Percentiles rank a stretch among this genome's conserved stretches.
Evolutionary conservation across 2,113 vertebrate species (phyloP).

Genomic region (Tapirus terrestris): DNA sequence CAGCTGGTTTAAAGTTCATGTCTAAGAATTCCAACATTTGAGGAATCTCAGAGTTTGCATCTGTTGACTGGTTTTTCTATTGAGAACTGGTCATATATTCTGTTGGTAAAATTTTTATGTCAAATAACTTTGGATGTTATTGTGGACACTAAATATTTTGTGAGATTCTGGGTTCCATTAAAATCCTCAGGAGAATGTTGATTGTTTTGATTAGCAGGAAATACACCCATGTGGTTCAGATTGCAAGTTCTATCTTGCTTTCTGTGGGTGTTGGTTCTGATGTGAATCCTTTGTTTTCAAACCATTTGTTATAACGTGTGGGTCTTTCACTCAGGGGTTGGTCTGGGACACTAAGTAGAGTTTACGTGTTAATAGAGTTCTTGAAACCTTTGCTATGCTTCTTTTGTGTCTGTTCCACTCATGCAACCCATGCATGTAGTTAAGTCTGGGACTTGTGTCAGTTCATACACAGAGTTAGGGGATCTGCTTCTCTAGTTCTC

Average conservation of each 20-base stretch:
- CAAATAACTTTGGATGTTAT: not conserved
- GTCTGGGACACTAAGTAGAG: not conserved
- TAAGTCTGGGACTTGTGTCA: not conserved
- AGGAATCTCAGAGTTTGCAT: not conserved
- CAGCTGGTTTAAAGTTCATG: not conserved
- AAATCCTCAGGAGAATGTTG: not conserved
- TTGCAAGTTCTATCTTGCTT: not conserved
- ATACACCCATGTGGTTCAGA: not conserved
- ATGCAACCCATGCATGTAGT: not conserved
- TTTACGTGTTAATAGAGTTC: not conserved
- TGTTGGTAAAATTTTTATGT: not conserved
- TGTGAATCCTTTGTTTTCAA: not conserved
- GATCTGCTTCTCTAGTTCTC: not conserved
- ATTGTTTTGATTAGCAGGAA: not conserved
- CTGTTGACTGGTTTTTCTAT: not conserved
- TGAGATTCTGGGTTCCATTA: not conserved
- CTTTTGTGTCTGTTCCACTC: not conserved
- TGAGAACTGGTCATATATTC: not conserved
- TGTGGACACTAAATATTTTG: not conserved
- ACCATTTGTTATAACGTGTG: not conserved
- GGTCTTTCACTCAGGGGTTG: not conserved
- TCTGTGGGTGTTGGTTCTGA: not conserved
- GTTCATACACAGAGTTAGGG: not conserved
- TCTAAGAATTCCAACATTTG: not conserved
- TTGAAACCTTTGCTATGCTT: not conserved